Conservation (phyloP, 2,113 vertebrate species). For the Grammatotria lemairii region DNA sequence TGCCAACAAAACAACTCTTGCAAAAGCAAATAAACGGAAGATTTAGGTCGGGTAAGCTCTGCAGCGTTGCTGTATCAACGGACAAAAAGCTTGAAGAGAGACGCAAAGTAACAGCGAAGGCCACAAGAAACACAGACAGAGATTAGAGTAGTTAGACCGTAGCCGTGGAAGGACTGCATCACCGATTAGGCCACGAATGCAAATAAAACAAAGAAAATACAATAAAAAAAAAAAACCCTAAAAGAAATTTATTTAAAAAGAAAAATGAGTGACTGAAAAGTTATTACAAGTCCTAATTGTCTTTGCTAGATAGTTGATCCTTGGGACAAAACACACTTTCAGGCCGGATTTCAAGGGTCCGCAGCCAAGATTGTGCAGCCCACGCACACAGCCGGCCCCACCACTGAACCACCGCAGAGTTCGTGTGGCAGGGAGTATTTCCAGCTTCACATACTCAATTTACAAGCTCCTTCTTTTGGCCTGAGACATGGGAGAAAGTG, state of each 20-base stretch:
- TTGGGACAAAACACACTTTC: not conserved
- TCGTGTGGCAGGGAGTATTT: not conserved
- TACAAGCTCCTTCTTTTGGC: constrained; percentile 30
- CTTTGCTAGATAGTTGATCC: not conserved
- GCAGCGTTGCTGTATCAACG: not conserved
- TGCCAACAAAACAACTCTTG: not conserved
- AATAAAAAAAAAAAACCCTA: not conserved
- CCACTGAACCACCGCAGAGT: not conserved
- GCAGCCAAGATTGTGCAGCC: not conserved
- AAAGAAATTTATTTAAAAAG: not conserved
- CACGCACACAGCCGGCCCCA: not conserved
- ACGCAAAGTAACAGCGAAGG: not conserved
- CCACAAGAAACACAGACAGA: not conserved
- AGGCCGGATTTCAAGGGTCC: not conserved
- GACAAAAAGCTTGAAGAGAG: not conserved
- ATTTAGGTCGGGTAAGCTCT: not conserved
- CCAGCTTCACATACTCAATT: constrained; percentile 3
- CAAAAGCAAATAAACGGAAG: not conserved
- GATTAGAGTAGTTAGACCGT: not conserved
- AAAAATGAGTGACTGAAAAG: not conserved
- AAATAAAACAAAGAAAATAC: not conserved
- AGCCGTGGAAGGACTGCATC: not conserved
- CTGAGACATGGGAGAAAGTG: constrained; percentile 48
- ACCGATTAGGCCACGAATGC: not conserved
- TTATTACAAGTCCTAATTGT: not conserved